Conservation (phyloP, 2,888 invertebrate species). For the Oscheius sp. region DNA sequence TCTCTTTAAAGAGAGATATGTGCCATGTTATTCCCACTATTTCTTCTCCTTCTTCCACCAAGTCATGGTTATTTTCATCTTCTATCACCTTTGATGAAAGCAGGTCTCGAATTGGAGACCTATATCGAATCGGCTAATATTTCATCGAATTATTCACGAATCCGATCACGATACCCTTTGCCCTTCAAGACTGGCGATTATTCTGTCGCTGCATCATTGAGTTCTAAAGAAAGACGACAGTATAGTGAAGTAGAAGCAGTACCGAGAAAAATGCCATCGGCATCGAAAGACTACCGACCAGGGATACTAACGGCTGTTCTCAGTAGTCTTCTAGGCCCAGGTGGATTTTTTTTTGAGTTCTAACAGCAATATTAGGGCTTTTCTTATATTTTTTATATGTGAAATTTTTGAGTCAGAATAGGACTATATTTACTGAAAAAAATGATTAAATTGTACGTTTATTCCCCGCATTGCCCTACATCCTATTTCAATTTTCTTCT, state of each 20-base stretch:
- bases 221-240: constrained; percentile 11
- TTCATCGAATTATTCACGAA: no score
- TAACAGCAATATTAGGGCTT: not conserved
- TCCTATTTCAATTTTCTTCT: no score
- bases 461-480: no score
- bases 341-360: not conserved
- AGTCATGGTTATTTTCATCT: constrained; percentile 5
- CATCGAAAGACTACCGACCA: not conserved
- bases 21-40: constrained; percentile 6
- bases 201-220: not conserved
- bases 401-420: no score
- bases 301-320: constrained; percentile 52
- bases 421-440: no score
- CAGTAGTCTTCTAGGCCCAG: constrained; percentile 42
- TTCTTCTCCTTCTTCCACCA: not conserved
- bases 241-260: constrained; percentile 21
- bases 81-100: constrained; percentile 15
- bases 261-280: constrained; percentile 22
- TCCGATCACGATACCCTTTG: constrained; percentile 17
- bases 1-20: constrained; percentile 2
- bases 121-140: no score
- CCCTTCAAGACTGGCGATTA: constrained; percentile 28
- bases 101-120: no score
- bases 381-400: no score
- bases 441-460: no score